Conservation (phyloP, 2,888 invertebrate species). For the Drosophila koepferae region DNA sequence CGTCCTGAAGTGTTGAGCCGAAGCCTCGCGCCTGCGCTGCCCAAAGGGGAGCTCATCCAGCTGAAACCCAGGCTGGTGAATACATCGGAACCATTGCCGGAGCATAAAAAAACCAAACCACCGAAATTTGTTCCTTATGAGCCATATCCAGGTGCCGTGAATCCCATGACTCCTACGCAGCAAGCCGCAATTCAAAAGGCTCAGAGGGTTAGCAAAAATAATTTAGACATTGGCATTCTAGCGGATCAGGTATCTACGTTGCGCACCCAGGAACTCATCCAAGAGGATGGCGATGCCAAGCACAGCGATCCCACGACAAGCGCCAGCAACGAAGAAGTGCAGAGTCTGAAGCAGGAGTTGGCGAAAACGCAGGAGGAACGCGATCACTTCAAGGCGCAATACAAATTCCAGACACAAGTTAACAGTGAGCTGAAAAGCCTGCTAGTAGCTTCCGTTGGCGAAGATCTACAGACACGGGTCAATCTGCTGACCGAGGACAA, state of each 20-base stretch:
- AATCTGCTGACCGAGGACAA: slow-evolving; percentile 97
- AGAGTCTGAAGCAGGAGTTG: slow-evolving; percentile 65
- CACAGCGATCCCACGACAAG: slow-evolving; percentile 52
- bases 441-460: slow-evolving; percentile 97
- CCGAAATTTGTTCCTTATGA: slow-evolving; percentile 95
- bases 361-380: slow-evolving; percentile 88
- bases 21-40: slow-evolving; percentile 85
- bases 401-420: slow-evolving; percentile 95
- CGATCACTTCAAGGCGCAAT: slow-evolving; percentile 90
- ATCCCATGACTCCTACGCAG: slow-evolving; percentile 88
- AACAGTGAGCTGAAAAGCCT: slow-evolving; percentile 96
- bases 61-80: slow-evolving; percentile 88
- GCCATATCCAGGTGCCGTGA: slow-evolving; percentile 94
- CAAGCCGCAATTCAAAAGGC: slow-evolving; percentile 68
- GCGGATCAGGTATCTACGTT: slow-evolving; percentile 90
- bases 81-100: slow-evolving; percentile 50
- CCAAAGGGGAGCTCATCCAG: slow-evolving; percentile 87
- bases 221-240: slow-evolving; percentile 89
- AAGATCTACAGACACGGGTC: slow-evolving; percentile 95
- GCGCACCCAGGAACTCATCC: slow-evolving; percentile 88
- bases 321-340: slow-evolving; percentile 47
- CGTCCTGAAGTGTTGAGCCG: slow-evolving; percentile 70
- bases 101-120: slow-evolving; percentile 86
- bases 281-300: slow-evolving; percentile 81
- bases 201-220: slow-evolving; percentile 85